Evolutionary conservation across 1,140 invertebrate genomes (phyloP), one percentile per base, ranked within the genome.

Genomic region (Muscidifurax raptorellus): DNA sequence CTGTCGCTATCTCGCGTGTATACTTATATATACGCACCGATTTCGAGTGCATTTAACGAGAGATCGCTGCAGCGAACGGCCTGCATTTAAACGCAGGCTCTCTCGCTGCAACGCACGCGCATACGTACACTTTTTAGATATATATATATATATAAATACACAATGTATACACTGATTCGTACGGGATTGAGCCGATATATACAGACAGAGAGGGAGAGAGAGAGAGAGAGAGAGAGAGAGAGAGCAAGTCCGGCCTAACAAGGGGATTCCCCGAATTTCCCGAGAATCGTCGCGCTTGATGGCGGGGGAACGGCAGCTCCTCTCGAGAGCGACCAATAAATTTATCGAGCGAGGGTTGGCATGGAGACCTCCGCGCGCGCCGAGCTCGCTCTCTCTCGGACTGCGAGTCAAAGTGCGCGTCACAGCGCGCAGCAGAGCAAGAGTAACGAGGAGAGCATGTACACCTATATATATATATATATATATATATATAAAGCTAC

Each of bases 271-370:
- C 52, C 52, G 52, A 59, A 59, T 59, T 59, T 59, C 52, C 36
- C 36, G 36, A 40, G 36, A 40, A 40, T 40, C 36, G 36, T 40
- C 36, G 36, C 36, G 36, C 7, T n/a, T n/a, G n/a, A 40, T 6
- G 7, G 36, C 36, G 36, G 36, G 0, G 36, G 7, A 40, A 10
- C 32, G 5, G 36, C n/a, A n/a, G n/a, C n/a, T n/a, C 6, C 36
- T 40, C 36, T 40, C 36, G 87, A 87, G 86, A 88, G 67, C 92
- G 91, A 92, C 92, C 92, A 92, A 93, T 93, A 92, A 92, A 92
- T 92, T 93, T 93, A 93, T 93, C 92, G 92, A 93, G 92, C 92
- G 92, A 89, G 92, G 92, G 92, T 93, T 93, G 92, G 92, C 92
- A 93, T 93, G 92, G 92, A 92, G 91, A 93, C 92, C 92, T 90